Conservation (phyloP, 1,140 invertebrate species). For the Bombus ignitus region DNA sequence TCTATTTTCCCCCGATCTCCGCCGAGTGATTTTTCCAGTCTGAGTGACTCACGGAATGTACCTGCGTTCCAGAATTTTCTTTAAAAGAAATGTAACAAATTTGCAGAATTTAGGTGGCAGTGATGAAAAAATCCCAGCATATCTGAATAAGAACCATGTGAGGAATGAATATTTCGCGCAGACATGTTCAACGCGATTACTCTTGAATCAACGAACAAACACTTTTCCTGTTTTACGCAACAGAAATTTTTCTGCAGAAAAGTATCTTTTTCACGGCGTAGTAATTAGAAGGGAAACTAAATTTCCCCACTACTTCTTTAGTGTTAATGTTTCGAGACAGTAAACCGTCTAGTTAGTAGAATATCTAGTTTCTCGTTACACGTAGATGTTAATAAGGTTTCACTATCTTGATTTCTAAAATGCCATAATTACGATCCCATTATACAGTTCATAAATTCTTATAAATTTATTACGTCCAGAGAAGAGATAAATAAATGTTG, state of each 20-base stretch:
- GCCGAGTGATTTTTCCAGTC: conserved; percentile 43
- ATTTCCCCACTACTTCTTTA: not conserved
- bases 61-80: not conserved
- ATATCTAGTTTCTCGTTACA: conserved; percentile 1
- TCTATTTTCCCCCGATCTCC: not conserved
- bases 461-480: too few relatives aligned
- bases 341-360: not conserved
- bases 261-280: not conserved
- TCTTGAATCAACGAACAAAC: conserved; percentile 3
- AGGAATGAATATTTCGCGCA: conserved; percentile 8
- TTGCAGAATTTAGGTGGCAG: conserved; percentile 21
- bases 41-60: conserved; percentile 14
- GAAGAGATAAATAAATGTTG: too few relatives aligned
- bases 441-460: not conserved
- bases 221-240: too few relatives aligned
- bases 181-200: not conserved
- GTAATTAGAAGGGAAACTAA: not conserved
- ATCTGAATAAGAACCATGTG: not conserved
- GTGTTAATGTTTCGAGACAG: not conserved
- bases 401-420: not conserved
- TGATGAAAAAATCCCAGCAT: conserved; percentile 14
- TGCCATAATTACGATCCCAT: not conserved
- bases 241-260: not conserved
- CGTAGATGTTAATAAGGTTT: not conserved
- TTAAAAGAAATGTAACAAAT: conserved; percentile 38